Evolutionary conservation across 2,888 invertebrate species (phyloP).

Genomic region (Pilophorus perplexus): DNA sequence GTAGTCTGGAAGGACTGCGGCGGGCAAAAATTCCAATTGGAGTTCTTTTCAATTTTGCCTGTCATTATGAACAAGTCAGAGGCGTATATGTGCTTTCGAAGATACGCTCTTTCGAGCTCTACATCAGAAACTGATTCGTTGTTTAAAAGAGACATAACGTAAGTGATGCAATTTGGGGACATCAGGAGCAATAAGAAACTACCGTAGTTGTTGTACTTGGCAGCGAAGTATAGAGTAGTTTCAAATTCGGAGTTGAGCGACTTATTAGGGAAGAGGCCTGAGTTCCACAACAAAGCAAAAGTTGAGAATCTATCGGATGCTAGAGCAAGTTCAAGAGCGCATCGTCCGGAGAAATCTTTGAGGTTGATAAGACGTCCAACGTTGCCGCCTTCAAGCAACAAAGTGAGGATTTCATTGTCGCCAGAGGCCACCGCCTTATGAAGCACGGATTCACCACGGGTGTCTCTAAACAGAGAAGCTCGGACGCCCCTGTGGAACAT

Average conservation of each 20-base stretch:
- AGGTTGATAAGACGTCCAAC: background rate
- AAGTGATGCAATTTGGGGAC: background rate
- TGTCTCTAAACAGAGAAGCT: background rate
- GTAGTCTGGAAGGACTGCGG: background rate
- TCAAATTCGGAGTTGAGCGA: background rate
- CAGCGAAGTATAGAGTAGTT: background rate
- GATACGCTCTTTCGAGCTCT: conserved; percentile 9
- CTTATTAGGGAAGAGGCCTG: background rate
- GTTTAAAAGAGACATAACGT: background rate
- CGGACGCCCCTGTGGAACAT: background rate
- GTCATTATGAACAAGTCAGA: conserved; percentile 8
- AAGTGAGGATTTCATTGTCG: background rate
- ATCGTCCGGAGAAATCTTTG: background rate
- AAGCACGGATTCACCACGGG: background rate
- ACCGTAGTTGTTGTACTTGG: conserved; percentile 4
- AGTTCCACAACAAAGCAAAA: conserved; percentile 1
- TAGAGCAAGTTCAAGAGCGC: background rate
- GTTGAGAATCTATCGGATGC: background rate
- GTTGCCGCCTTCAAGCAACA: background rate
- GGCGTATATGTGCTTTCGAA: conserved; percentile 1
- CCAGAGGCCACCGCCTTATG: background rate
- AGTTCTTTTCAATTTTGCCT: background rate
- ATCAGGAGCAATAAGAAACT: conserved; percentile 8
- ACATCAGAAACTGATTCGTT: conserved; percentile 7
- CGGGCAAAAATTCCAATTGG: conserved; percentile 2